Conservation (phyloP, 2,797 vertebrate species). For the Scyliorhinus canicula region DNA sequence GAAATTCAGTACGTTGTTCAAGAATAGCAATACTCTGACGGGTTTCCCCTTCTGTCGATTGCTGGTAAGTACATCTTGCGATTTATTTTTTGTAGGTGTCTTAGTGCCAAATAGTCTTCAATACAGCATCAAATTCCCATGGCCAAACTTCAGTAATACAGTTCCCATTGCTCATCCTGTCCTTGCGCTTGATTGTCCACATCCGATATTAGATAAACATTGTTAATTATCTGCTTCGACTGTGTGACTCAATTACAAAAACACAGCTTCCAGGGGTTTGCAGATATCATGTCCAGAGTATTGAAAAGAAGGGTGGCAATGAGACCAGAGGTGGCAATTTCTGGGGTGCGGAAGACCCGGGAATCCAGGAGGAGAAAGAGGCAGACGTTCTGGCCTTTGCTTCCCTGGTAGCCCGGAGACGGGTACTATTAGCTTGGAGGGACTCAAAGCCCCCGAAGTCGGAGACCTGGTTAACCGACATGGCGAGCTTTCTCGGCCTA, state of each 20-base stretch:
- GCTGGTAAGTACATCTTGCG: neutral
- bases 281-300: no score
- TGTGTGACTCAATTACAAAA: neutral
- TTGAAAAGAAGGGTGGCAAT: no score
- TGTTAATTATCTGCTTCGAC: neutral
- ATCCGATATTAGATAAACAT: neutral
- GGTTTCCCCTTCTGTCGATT: neutral
- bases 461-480: no score
- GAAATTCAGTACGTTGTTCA: neutral
- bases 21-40: neutral
- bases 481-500: no score
- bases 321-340: no score
- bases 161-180: neutral
- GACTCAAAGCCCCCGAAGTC: no score
- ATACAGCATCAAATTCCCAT: neutral
- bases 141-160: neutral
- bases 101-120: neutral
- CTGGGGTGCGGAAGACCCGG: no score
- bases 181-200: neutral
- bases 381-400: no score
- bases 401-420: no score
- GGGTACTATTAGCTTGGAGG: no score
- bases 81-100: neutral
- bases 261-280: no score
- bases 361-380: no score